Evolutionary conservation across 2,888 invertebrate species (phyloP).

Genomic region (Heteropelma amictum): DNA sequence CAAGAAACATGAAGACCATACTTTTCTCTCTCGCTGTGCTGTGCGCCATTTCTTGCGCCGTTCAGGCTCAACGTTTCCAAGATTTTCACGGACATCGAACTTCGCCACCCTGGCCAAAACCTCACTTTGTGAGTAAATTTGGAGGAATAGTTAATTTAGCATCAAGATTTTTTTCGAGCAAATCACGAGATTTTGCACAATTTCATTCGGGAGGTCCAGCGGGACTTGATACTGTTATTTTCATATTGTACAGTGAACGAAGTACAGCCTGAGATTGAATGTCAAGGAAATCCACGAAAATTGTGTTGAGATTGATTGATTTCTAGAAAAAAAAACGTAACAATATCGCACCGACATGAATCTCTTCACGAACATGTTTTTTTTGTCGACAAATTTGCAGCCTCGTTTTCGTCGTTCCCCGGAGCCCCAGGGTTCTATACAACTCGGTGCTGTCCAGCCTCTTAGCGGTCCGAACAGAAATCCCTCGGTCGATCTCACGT

Average conservation of each 20-base stretch:
- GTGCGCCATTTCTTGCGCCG: conserved; percentile 8
- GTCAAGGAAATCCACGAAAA: too few relatives aligned
- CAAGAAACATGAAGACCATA: conserved; percentile 39
- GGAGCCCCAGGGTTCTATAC: conserved; percentile 51
- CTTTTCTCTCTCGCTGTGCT: conserved; percentile 36
- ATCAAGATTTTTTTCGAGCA: too few relatives aligned
- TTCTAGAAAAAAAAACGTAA: too few relatives aligned
- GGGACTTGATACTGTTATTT: too few relatives aligned
- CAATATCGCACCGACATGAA: not conserved
- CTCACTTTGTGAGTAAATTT: not conserved
- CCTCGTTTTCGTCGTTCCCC: conserved; percentile 41
- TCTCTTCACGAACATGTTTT: not conserved
- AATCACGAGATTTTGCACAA: too few relatives aligned
- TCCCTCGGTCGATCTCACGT: conserved; percentile 49
- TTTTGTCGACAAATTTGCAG: not conserved
- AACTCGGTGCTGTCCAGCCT: conserved; percentile 25
- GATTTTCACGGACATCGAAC: too few relatives aligned
- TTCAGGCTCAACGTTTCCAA: conserved; percentile 18
- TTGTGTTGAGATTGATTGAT: too few relatives aligned
- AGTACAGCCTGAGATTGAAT: too few relatives aligned
- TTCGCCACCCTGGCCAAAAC: too few relatives aligned
- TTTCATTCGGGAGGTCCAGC: too few relatives aligned
- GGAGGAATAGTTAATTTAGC: too few relatives aligned
- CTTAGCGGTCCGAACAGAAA: conserved; percentile 38
- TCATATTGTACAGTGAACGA: too few relatives aligned